These are phyloP conservation scores for Salarias fasciatus DNA, from an alignment of 2,797 vertebrate species.

Conservation along the genomic window DNA sequence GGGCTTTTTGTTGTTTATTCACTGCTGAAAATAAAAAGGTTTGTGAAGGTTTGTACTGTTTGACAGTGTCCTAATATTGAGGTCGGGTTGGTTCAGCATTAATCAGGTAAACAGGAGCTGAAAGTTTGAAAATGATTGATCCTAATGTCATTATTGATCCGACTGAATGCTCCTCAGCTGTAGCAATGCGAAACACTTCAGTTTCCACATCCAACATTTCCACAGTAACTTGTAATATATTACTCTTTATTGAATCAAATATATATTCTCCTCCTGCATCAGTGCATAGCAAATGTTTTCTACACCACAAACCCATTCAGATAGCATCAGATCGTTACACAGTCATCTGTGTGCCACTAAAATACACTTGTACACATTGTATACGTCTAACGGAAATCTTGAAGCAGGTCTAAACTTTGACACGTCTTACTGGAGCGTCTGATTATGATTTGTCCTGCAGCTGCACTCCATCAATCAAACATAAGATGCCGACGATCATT, in stretches of 20 bases:
- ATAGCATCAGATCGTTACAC: neutral
- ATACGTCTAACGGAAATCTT: neutral
- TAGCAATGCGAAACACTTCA: neutral
- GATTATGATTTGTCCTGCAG: constrained; percentile 8
- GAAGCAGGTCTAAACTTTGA: no score
- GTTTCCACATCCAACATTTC: neutral
- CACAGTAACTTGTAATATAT: neutral
- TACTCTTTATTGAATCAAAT: constrained; percentile 34
- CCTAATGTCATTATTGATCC: no score
- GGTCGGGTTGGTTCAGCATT: no score
- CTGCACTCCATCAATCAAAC: neutral
- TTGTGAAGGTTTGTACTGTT: no score
- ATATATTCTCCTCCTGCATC: neutral
- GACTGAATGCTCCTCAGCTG: no score
- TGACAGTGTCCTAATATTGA: no score
- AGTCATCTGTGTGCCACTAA: constrained; percentile 15
- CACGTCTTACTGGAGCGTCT: neutral
- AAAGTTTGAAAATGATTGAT: no score
- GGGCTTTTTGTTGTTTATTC: no score
- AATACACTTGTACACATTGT: constrained; percentile 43
- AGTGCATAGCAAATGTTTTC: neutral
- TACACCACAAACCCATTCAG: neutral
- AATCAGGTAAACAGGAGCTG: no score
- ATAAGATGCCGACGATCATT: neutral
- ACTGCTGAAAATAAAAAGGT: no score